Base-by-base conservation (phyloP, 2,888 invertebrate species). In the Bellardia pandia region DNA sequence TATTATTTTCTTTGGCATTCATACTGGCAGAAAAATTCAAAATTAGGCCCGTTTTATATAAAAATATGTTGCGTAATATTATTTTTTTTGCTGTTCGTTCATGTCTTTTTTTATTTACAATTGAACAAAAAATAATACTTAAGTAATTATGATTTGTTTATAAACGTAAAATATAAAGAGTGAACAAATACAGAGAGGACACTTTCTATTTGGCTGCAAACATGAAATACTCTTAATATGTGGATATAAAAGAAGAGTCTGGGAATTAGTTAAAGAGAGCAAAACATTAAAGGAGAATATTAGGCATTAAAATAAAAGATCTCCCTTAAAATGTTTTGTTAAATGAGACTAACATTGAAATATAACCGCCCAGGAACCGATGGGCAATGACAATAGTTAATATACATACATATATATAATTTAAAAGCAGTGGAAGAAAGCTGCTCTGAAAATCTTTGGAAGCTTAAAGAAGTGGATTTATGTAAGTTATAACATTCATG, bases 21-120 rank as follows among this genome's bases (percentile, higher is more conserved):
- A 9, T 40, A 48, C 37, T 14, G 66, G n/a, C 42, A 23, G 40
- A 64, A 42, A 66, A 9, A 23, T 23, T 56, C 62, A 51, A 37
- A 16, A 30, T 42, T 53, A 48, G 69, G 74, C 69, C 56, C 56
- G 23, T 84, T 84, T 77, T 40, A 48, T 51, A 37, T 71, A 66
- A 84, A 66, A 37, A 48, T 72, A 37, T 40, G 80, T 86, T 86
- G 80, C 86, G 80, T 86, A 86, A 86, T 80, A 45, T 2, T 48
- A 77, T 9, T 16, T n/a, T 48, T 56, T 37, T 60, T 81, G n/a
- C 14, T 48, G 9, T 60, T 74, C 45, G 9, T 60, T 74, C 45
- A 45, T 53, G 37, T n/a, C 3, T 42, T 51, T 53, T 71, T 40
- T 51, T 14, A 42, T 51, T 9, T 33, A 23, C 33, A 33, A 37